A percentile compares a stretch with the other conserved stretches of the same genome.
Conservation (phyloP, 2,888 invertebrate genomes). For the Ichneumoninae sp. region DNA sequence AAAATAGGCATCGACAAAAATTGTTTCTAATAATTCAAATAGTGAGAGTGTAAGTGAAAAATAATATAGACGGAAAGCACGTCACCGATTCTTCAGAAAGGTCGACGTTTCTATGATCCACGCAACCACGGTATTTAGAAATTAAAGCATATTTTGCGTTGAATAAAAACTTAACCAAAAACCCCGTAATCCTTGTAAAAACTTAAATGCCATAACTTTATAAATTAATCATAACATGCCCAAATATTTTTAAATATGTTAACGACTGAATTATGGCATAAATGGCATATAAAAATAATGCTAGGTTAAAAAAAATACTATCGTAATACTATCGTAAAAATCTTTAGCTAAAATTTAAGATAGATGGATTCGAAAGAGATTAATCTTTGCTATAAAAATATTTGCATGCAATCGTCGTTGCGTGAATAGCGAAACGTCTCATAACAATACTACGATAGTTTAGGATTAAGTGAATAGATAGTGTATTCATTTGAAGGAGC, state of each 20-base stretch:
- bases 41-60: conserved; percentile 32
- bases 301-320: background rate
- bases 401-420: conserved; percentile 19
- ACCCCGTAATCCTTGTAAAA: background rate
- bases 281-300: background rate
- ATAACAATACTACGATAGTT: conserved; percentile 7
- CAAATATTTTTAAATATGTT: background rate
- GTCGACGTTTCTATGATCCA: conserved; percentile 69
- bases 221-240: conserved; percentile 3
- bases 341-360: background rate
- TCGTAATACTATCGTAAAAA: background rate
- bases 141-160: background rate
- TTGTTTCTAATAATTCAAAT: conserved; percentile 14
- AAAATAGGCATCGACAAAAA: conserved; percentile 27
- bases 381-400: conserved; percentile 15
- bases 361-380: background rate
- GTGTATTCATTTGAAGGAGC: conserved; percentile 38
- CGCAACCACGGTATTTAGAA: conserved; percentile 66
- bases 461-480: conserved; percentile 15
- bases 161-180: background rate
- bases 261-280: background rate
- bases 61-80: conserved; percentile 36
- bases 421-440: conserved; percentile 45
- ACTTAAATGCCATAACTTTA: background rate
- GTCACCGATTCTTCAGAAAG: conserved; percentile 48